Evolutionary conservation across 2,888 invertebrate genomes (phyloP).

Genomic region (Chrysomela aeneicollis): DNA sequence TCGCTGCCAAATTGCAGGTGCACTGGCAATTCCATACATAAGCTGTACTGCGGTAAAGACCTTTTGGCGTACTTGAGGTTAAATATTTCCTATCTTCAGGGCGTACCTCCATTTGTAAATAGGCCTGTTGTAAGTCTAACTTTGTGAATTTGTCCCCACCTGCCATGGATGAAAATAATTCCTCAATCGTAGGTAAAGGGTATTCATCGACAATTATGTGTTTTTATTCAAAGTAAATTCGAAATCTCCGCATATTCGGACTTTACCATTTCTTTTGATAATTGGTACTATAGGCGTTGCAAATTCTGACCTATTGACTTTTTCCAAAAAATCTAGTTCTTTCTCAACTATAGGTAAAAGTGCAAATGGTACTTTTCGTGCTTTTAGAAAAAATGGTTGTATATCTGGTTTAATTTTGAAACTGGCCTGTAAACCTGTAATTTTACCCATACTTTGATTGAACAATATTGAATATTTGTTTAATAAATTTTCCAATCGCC

Average conservation of each 20-base stretch:
- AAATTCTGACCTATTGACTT: slow-evolving; percentile 32
- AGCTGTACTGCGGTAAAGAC: too few relatives aligned
- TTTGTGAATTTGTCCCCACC: slow-evolving; percentile 43
- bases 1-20: too few relatives aligned
- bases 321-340: slow-evolving; percentile 26
- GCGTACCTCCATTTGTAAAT: slow-evolving; percentile 53
- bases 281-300: slow-evolving; percentile 36
- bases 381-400: slow-evolving; percentile 22
- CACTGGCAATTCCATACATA: too few relatives aligned
- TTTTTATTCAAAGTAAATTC: slow-evolving; percentile 28
- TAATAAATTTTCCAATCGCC: slow-evolving; percentile 4
- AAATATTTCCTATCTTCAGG: too few relatives aligned
- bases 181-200: slow-evolving; percentile 31
- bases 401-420: slow-evolving; percentile 16
- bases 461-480: slow-evolving; percentile 11
- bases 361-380: slow-evolving; percentile 26
- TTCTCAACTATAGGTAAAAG: slow-evolving; percentile 5
- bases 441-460: slow-evolving; percentile 28
- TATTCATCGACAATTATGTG: slow-evolving; percentile 22
- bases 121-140: slow-evolving; percentile 51
- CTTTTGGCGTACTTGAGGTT: too few relatives aligned
- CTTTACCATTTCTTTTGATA: slow-evolving; percentile 27
- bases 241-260: slow-evolving; percentile 34
- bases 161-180: slow-evolving; percentile 39
- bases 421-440: slow-evolving; percentile 17